A percentile compares a stretch with the other conserved stretches of the same genome.
Evolutionary conservation across 2,888 invertebrate genomes (phyloP).

Genomic region (Leptopilina myrica): DNA sequence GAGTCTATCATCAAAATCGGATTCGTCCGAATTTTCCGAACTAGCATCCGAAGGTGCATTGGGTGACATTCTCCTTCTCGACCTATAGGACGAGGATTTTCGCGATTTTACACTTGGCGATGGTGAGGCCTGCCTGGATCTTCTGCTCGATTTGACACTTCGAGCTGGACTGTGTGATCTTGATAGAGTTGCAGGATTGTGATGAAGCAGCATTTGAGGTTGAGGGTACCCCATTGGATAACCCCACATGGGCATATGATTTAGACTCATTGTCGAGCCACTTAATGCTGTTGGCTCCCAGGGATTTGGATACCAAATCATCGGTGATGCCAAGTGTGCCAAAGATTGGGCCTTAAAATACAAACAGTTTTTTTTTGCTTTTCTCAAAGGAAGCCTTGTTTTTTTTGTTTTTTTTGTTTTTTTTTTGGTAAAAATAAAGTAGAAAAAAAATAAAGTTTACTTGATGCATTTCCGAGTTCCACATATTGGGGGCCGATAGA

Average conservation of each 20-base stretch:
- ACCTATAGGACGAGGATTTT: conserved; percentile 81
- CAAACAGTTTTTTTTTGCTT: background rate
- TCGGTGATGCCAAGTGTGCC: conserved; percentile 81
- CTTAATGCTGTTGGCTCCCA: conserved; percentile 67
- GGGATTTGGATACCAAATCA: conserved; percentile 75
- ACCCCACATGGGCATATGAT: conserved; percentile 70
- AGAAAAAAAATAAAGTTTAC: conserved; percentile 76
- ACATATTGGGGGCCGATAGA: conserved; percentile 67
- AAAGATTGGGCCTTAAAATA: conserved; percentile 83
- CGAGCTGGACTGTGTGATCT: conserved; percentile 77
- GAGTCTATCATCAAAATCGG: conserved; percentile 79
- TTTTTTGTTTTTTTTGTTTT: no score
- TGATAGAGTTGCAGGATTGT: conserved; percentile 80
- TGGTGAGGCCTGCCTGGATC: conserved; percentile 81
- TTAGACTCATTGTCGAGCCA: conserved; percentile 72
- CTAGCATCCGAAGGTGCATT: conserved; percentile 69
- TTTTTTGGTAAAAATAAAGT: no score
- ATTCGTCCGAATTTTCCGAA: conserved; percentile 79
- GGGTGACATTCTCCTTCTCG: conserved; percentile 75
- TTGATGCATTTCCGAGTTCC: conserved; percentile 79
- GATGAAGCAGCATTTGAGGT: conserved; percentile 72
- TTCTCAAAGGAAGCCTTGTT: no score
- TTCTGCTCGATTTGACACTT: conserved; percentile 69
- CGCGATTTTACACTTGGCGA: conserved; percentile 84
- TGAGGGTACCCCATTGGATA: conserved; percentile 69